A percentile compares a stretch with the other conserved stretches of the same genome.
Conservation (phyloP, 2,113 vertebrate species). For the Paradoxurus hermaphroditus region DNA sequence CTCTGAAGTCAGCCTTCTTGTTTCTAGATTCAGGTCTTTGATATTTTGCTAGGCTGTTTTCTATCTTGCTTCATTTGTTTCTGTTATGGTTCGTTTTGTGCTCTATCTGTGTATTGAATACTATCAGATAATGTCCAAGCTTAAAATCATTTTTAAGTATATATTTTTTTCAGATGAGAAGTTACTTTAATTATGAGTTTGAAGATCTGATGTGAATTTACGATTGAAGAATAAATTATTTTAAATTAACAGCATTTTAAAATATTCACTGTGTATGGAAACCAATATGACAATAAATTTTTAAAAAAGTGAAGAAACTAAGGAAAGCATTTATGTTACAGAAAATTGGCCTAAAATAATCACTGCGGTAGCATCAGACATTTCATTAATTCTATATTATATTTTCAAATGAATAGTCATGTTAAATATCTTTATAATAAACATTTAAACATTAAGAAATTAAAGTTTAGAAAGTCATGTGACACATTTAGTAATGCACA, state of each 20-base stretch:
- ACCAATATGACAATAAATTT: no score
- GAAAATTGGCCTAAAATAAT: no score
- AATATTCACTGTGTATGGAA: no score
- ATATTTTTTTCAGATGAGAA: background rate
- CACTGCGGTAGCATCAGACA: background rate
- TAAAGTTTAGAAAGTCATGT: background rate
- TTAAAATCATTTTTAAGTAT: background rate
- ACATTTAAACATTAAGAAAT: background rate
- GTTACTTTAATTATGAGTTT: background rate
- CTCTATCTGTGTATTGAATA: background rate
- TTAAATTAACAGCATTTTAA: background rate
- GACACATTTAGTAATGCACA: background rate
- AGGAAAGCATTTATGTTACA: no score
- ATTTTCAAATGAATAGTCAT: background rate
- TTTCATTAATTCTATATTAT: background rate
- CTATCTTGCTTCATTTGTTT: background rate
- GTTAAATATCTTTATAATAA: no score
- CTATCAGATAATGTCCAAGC: background rate
- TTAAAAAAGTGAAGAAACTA: no score
- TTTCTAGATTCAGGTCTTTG: background rate
- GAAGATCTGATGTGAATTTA: background rate
- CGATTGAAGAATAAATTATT: background rate
- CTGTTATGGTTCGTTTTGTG: background rate
- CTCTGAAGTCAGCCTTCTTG: background rate
- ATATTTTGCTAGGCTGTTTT: background rate